Base-by-base conservation (phyloP, 30 jellyfish, hydroid and myxozoan genomes). In the Hydractinia symbiolongicarpus region DNA sequence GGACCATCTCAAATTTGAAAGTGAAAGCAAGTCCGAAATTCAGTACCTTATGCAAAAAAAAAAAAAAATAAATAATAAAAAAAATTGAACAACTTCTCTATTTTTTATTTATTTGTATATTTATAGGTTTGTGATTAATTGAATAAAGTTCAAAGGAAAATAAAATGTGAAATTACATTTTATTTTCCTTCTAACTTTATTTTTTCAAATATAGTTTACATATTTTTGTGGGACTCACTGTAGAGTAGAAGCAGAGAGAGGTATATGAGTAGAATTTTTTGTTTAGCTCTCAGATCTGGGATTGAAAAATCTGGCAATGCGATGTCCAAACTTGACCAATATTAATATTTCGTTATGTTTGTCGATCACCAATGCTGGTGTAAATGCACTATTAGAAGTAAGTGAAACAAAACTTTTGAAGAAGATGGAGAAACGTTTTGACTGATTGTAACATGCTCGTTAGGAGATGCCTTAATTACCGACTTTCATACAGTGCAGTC, bases 231-330 rank as follows among this genome's bases (percentile, higher is more conserved):
- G 44, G 44, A 30, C 44, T 30, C 44, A 30, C 44, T 30, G 44
- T 30, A 30, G 44, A 30, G 44, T 30, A 30, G 44, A 30, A 30
- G 44, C 44, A 30, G 44, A 30, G 44, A 30, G 44, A 30, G 44
- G 44, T 30, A 30, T 30, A 30, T 49, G 72, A 75, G 50, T 75
- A 9, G 54, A 50, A 50, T 8, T 4, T 66, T 57, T 20, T 40
- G 71, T 21, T 7, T 73, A 88, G 96, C 52, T 88, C 60, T 73
- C 81, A 70, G 96, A 88, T 51, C 56, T 9, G n/a, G 93, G 89
- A 8, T 13, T 88, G 67, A 82, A 69, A 30, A 83, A 83, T 75
- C 68, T 88, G 79, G 67, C 93, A 71, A 62, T 55, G 8, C 68
- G 66, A 60, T 87, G 89, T n/a, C 89, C 93, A 4, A 55, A 78